Evolutionary conservation across 2,113 vertebrate genomes (phyloP).

Genomic region (Abramis brama): DNA sequence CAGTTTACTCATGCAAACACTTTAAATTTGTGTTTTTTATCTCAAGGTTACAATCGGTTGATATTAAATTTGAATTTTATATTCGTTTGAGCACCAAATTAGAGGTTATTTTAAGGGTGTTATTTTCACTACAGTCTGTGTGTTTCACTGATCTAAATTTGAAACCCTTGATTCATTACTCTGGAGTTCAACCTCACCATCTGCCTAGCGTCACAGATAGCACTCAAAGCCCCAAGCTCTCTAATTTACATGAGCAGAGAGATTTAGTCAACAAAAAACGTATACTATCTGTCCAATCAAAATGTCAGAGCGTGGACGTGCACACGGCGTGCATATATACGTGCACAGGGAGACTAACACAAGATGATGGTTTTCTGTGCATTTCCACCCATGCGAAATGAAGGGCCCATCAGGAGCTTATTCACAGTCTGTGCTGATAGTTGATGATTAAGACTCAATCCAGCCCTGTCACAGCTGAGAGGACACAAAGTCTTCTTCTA

Average conservation of each 20-base stretch:
- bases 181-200: slow-evolving; percentile 34
- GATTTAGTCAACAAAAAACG: slow-evolving; percentile 15
- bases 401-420: slow-evolving; percentile 49
- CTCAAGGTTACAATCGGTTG: not conserved
- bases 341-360: slow-evolving; percentile 38
- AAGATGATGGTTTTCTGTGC: slow-evolving; percentile 51
- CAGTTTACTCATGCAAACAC: too few relatives aligned
- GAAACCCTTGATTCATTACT: not conserved
- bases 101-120: slow-evolving; percentile 1
- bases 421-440: slow-evolving; percentile 54
- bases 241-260: slow-evolving; percentile 25
- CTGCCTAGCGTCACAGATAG: slow-evolving; percentile 17
- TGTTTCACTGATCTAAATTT: not conserved
- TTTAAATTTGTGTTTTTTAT: not conserved
- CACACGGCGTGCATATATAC: not conserved
- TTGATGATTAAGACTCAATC: slow-evolving; percentile 60
- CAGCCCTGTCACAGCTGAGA: slow-evolving; percentile 48
- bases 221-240: slow-evolving; percentile 5
- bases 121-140: not conserved
- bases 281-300: slow-evolving; percentile 11
- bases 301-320: slow-evolving; percentile 18
- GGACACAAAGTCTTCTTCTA: slow-evolving; percentile 20
- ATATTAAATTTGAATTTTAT: not conserved
- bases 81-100: not conserved
- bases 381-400: slow-evolving; percentile 44